These are phyloP conservation scores for Triplophysa bombifrons DNA, from an alignment of 2,797 vertebrate species.

Conservation along the genomic window DNA sequence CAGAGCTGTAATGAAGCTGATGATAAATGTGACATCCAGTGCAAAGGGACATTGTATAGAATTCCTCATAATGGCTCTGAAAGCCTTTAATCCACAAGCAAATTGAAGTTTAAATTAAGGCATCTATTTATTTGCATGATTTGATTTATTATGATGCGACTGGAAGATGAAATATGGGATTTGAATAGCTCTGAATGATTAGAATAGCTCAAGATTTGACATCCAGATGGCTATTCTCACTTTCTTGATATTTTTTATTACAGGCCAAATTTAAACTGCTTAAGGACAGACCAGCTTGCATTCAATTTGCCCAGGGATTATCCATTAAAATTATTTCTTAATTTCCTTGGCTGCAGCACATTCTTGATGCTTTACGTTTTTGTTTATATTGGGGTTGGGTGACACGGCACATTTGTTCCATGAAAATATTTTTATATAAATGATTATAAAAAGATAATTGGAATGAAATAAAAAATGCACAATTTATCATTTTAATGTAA, in stretches of 20 bases:
- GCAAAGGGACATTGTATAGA: slow-evolving; percentile 40
- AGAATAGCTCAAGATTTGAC: slow-evolving; percentile 36
- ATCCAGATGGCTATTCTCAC: slow-evolving; percentile 20
- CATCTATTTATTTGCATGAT: slow-evolving; percentile 52
- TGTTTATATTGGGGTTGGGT: slow-evolving; percentile 24
- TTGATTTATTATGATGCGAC: slow-evolving; percentile 48
- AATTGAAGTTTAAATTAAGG: slow-evolving; percentile 47
- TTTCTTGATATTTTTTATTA: slow-evolving; percentile 16
- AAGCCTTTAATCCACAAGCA: slow-evolving; percentile 47
- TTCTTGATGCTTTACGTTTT: slow-evolving; percentile 31
- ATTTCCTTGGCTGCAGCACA: slow-evolving; percentile 26
- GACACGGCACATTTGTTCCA: slow-evolving; percentile 8
- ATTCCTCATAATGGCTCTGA: slow-evolving; percentile 41
- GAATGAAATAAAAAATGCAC: not conserved
- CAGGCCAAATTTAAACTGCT: slow-evolving; percentile 26
- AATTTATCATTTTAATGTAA: not conserved
- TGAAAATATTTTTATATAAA: not conserved
- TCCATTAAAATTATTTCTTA: slow-evolving; percentile 41
- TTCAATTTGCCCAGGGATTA: slow-evolving; percentile 28
- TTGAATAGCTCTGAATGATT: slow-evolving; percentile 8
- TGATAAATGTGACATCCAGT: slow-evolving; percentile 51
- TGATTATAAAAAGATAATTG: not conserved
- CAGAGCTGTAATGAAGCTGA: slow-evolving; percentile 37
- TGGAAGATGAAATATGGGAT: slow-evolving; percentile 35
- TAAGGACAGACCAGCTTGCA: slow-evolving; percentile 23